Evolutionary conservation across 2,797 vertebrate genomes (phyloP).

Genomic region (Anableps anableps): DNA sequence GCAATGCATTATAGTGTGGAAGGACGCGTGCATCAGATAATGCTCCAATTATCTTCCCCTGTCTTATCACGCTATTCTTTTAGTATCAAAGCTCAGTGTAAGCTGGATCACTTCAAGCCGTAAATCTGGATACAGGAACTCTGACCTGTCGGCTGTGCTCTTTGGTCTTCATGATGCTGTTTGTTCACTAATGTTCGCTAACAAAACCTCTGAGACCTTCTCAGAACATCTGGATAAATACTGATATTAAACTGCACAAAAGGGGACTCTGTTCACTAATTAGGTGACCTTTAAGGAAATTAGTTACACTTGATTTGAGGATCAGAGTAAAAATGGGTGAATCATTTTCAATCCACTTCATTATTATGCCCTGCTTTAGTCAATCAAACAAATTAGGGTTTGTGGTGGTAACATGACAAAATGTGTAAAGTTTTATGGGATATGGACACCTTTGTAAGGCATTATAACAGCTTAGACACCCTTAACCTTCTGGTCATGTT

Average conservation of each 20-base stretch:
- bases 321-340: neutral
- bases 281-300: neutral
- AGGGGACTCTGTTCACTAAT: neutral
- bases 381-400: neutral
- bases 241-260: neutral
- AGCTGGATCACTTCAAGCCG: neutral
- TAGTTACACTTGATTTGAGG: neutral
- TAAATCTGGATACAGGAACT: neutral
- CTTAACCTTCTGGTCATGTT: neutral
- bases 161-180: neutral
- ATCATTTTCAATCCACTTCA: neutral
- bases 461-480: neutral
- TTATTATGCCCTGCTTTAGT: neutral
- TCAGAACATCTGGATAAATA: neutral
- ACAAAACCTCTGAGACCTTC: neutral
- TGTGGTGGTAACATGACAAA: neutral
- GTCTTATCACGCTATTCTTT: conserved; percentile 17
- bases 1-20: conserved; percentile 34
- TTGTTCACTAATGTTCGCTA: neutral
- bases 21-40: conserved; percentile 42
- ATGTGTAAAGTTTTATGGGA: neutral
- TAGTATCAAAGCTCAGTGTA: conserved; percentile 2
- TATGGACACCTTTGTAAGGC: neutral
- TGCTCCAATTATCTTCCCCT: conserved; percentile 1
- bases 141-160: neutral